A percentile compares a stretch with the other conserved stretches of the same genome.
phyloP scores from a whole-genome alignment of 2,113 vertebrate species.

The Pelvicachromis taeniatus region DNA sequence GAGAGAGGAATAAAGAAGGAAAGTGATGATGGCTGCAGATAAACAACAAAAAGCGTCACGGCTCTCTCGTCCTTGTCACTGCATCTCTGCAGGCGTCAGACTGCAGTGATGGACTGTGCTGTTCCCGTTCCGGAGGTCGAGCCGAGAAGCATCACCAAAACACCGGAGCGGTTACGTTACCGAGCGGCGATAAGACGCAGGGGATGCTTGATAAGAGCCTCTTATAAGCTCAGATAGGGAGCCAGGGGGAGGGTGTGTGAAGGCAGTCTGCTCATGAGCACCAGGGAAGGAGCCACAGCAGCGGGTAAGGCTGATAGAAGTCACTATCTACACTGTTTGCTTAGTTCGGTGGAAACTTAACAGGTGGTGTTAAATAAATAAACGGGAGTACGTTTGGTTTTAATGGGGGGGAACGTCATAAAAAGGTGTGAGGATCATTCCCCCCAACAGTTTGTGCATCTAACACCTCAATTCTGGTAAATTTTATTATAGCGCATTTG shows the following conservation, averaged over 20 bases:
- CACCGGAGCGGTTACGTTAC: conserved; percentile 22
- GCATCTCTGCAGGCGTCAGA: conserved; percentile 23
- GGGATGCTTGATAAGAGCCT: conserved; percentile 37
- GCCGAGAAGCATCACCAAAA: background rate
- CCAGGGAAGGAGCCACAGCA: background rate
- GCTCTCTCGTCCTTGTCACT: conserved; percentile 40
- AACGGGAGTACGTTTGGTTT: background rate
- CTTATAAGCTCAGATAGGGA: conserved; percentile 23
- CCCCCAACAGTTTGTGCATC: background rate
- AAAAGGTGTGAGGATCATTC: background rate
- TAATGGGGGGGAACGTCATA: background rate
- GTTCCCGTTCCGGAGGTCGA: conserved; percentile 56
- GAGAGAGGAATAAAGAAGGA: background rate
- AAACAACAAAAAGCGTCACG: conserved; percentile 10
- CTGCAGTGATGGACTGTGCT: conserved; percentile 45
- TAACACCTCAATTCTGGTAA: background rate
- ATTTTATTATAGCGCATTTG: background rate
- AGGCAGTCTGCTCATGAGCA: background rate
- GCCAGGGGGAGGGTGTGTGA: background rate
- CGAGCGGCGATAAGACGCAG: conserved; percentile 30
- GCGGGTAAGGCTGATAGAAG: conserved; percentile 11
- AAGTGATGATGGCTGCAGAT: background rate
- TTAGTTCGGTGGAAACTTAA: background rate
- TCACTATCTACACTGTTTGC: background rate
- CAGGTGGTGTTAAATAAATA: background rate